These are phyloP conservation scores for Erpobdella octoculata DNA, from an alignment of 2,888 invertebrate genomes.

Conservation along the genomic window DNA sequence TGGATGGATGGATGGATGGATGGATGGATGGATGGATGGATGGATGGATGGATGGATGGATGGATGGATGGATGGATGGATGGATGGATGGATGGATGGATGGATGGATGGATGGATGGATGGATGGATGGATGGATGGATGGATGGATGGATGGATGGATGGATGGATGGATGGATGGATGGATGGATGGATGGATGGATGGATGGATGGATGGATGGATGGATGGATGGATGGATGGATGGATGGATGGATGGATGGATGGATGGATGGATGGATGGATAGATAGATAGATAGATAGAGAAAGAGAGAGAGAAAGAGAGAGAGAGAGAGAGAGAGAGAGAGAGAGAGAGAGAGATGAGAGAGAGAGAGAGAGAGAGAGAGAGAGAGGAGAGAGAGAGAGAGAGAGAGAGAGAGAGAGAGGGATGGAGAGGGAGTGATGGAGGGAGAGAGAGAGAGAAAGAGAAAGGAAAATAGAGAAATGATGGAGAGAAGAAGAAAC, in stretches of 20 bases:
- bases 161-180: conserved; percentile 2
- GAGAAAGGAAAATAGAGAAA: too few species aligned
- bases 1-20: conserved; percentile 13
- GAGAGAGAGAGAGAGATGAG: not conserved
- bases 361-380: too few species aligned
- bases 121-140: not conserved
- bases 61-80: conserved; percentile 10
- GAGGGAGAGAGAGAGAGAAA: too few species aligned
- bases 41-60: conserved; percentile 9
- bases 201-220: conserved; percentile 14
- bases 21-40: conserved; percentile 14
- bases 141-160: not conserved
- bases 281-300: not conserved
- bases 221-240: conserved; percentile 9
- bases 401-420: too few species aligned
- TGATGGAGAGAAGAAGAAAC: conserved; percentile 52
- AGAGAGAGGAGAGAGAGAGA: too few species aligned
- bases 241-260: conserved; percentile 10
- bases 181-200: conserved; percentile 13
- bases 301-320: not conserved
- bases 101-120: not conserved
- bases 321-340: not conserved
- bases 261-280: conserved; percentile 8
- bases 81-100: conserved; percentile 12
- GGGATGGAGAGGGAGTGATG: too few species aligned